Evolutionary conservation across 2,888 invertebrate genomes (phyloP), one percentile per base, ranked within the genome.

Genomic region (Drosophila buzzatii): DNA sequence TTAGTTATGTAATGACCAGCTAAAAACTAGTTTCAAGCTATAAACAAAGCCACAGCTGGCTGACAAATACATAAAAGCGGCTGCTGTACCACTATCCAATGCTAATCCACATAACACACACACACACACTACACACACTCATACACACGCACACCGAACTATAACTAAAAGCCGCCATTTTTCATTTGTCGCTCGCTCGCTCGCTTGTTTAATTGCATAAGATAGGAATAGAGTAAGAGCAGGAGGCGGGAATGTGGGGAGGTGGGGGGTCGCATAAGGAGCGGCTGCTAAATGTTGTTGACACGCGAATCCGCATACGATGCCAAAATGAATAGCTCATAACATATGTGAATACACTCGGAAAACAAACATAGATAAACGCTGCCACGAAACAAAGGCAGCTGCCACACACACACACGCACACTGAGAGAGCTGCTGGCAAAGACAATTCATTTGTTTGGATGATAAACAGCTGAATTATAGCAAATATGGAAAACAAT

Each of bases 371-470:
- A 65, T 58, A 69, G 78, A 81, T 74, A 80, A 70, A 74, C 53
- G 74, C 55, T 66, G 71, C 60, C 63, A 57, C 51, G 67, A 66
- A 73, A 82, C 82, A 82, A 82, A 76, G 70, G 70, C 76, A 71
- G 60, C 70, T 70, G 80, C 68, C 70, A 65, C 49, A 76, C 61
- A 59, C 23, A 66, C 16, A 37, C 33, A 49, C 51, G 37, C 14
- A 62, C 6, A 39, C 23, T 23, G 23, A 23, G 23, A 16, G 39
- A 64, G 37, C 65, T 77, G 70, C 79, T 84, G 81, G 79, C 76
- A 85, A 78, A 78, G 85, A 82, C 88, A 85, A 86, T 86, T 86
- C 85, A 85, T 86, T 87, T 86, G 88, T 85, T 87, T 82, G 79
- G 72, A 71, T 85, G 83, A 86, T 86, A 85, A 86, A 85, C 83